These are phyloP conservation scores for Fregetta grallaria DNA, from an alignment of 2,113 vertebrate species.

Conservation along the genomic window DNA sequence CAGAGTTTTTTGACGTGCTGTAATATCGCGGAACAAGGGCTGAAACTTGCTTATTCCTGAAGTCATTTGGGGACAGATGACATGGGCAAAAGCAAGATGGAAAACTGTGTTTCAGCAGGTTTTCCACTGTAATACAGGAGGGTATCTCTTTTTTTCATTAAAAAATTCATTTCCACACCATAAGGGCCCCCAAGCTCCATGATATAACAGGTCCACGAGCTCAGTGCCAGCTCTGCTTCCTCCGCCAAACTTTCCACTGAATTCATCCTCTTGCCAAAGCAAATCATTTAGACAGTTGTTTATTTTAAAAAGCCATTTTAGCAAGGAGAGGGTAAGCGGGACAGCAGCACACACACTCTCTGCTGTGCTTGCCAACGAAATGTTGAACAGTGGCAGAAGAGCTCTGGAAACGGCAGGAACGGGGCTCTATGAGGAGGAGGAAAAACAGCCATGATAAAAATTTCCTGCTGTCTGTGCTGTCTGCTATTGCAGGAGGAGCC, in stretches of 20 bases:
- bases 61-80: constrained; percentile 57
- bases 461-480: not conserved
- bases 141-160: constrained; percentile 37
- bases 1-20: not conserved
- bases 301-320: constrained; percentile 68
- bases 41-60: not conserved
- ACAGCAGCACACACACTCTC: constrained; percentile 21
- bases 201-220: constrained; percentile 42
- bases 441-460: constrained; percentile 46
- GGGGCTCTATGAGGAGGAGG: not conserved
- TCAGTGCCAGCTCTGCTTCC: constrained; percentile 52
- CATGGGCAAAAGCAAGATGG: constrained; percentile 21
- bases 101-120: constrained; percentile 33
- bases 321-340: constrained; percentile 33
- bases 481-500: not conserved
- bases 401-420: not conserved
- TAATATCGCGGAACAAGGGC: not conserved
- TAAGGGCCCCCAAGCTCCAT: constrained; percentile 34
- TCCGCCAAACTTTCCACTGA: constrained; percentile 65
- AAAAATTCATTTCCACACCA: constrained; percentile 40
- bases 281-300: constrained; percentile 70
- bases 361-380: constrained; percentile 39
- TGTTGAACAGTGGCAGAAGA: constrained; percentile 58
- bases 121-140: constrained; percentile 28
- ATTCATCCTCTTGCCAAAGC: constrained; percentile 62